These are phyloP conservation scores for Phodopus roborovskii DNA, from an alignment of 2,113 vertebrate species.

Conservation along the genomic window DNA sequence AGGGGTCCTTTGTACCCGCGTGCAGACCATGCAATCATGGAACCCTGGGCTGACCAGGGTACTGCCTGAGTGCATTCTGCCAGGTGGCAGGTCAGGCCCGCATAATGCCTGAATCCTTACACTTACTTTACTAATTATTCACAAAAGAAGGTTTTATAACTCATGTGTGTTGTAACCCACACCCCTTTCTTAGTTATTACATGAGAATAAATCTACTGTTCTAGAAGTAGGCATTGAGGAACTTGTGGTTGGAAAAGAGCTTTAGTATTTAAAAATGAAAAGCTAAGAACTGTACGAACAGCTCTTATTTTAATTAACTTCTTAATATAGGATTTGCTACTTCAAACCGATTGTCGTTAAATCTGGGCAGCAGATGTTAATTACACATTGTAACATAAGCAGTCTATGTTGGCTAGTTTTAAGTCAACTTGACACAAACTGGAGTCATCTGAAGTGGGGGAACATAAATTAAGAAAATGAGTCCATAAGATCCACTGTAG, in stretches of 20 bases:
- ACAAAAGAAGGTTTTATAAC: not conserved
- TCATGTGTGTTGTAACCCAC: rapidly evolving
- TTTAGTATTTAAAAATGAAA: constrained; percentile 21
- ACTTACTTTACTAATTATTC: not conserved
- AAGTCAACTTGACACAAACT: not conserved
- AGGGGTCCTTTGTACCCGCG: too few species aligned
- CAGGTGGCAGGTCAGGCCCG: too few species aligned
- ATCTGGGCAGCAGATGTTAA: constrained; percentile 27
- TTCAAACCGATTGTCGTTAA: not conserved
- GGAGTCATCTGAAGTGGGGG: not conserved
- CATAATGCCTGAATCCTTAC: too few species aligned
- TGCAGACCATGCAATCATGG: too few species aligned
- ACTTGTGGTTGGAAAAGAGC: not conserved
- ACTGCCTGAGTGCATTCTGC: too few species aligned
- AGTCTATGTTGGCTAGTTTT: not conserved
- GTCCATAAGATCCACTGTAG: not conserved
- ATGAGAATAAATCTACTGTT: not conserved
- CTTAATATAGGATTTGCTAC: not conserved
- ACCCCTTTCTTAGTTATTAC: not conserved
- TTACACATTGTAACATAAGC: not conserved
- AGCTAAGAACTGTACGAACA: not conserved
- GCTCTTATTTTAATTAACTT: not conserved
- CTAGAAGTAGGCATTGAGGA: not conserved
- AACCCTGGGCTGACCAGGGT: too few species aligned
- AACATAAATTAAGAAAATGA: not conserved